Percentiles rank a stretch among this genome's conserved stretches.
These are phyloP conservation scores for Trichosurus vulpecula DNA, from an alignment of 2,797 vertebrate genomes.

Conservation along the genomic window DNA sequence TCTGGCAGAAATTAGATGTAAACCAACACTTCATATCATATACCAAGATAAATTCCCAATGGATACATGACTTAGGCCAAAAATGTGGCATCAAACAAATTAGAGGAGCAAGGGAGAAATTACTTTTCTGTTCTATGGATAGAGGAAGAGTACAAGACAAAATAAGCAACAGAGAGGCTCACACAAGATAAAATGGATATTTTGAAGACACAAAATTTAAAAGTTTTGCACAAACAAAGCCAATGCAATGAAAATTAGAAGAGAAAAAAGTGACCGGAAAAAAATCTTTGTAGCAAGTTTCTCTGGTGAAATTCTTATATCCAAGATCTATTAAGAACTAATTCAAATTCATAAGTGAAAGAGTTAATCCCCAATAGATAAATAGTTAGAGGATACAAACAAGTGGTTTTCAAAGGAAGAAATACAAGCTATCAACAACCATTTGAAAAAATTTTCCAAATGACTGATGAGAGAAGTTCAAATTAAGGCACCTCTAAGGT, in stretches of 20 bases:
- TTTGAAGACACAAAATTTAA: not conserved
- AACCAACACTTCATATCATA: not conserved
- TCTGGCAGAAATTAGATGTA: not conserved
- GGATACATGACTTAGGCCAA: not conserved
- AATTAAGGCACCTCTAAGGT: not conserved
- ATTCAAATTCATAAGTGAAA: not conserved
- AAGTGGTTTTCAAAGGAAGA: not conserved
- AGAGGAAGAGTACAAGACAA: not conserved
- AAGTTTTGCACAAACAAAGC: not conserved
- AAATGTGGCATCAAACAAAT: not conserved
- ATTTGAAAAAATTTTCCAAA: not conserved
- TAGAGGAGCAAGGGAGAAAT: not conserved
- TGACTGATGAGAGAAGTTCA: not conserved
- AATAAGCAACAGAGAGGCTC: not conserved
- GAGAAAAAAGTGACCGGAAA: not conserved
- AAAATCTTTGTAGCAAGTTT: not conserved
- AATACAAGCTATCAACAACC: not conserved
- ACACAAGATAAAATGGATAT: not conserved
- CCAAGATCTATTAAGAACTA: not conserved
- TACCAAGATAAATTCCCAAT: not conserved
- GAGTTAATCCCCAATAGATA: not conserved
- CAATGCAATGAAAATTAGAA: not conserved
- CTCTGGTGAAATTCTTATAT: not conserved
- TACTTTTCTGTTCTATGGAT: not conserved
- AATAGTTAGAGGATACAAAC: not conserved